Percentiles rank a stretch among this genome's conserved stretches.
These are phyloP conservation scores for Hesperophylax magnus DNA, from an alignment of 1,140 invertebrate species.

Conservation along the genomic window DNA sequence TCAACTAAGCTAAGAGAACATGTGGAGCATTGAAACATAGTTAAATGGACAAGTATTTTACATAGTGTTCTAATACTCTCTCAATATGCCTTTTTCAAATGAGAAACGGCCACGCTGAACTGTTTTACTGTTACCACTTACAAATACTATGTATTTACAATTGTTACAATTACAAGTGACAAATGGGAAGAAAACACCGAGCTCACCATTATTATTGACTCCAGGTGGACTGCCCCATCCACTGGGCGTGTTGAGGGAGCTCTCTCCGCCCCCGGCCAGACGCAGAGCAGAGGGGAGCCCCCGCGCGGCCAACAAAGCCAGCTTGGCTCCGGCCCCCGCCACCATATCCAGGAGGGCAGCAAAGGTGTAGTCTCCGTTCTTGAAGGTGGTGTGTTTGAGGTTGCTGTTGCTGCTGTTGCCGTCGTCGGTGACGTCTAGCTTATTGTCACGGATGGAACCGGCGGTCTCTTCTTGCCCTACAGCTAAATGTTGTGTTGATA, in stretches of 20 bases:
- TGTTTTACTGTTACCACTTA: no score
- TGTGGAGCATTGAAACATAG: background rate
- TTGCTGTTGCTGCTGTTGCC: background rate
- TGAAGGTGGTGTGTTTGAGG: slow-evolving; percentile 55
- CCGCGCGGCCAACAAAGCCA: slow-evolving; percentile 65
- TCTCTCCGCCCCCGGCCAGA: slow-evolving; percentile 84
- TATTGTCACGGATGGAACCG: background rate
- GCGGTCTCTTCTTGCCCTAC: background rate
- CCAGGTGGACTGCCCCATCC: slow-evolving; percentile 82
- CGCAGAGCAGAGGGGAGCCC: slow-evolving; percentile 75
- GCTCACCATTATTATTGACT: slow-evolving; percentile 73
- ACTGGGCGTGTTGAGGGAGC: slow-evolving; percentile 80
- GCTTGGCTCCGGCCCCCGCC: slow-evolving; percentile 55
- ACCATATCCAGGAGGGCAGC: slow-evolving; percentile 61
- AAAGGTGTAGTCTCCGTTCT: slow-evolving; percentile 58
- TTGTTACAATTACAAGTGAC: no score
- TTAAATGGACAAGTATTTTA: background rate
- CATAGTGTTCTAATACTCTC: no score
- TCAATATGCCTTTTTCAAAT: no score
- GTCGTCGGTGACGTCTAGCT: no score
- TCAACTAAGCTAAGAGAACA: background rate
- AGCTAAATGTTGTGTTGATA: slow-evolving; percentile 51
- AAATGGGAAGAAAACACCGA: no score
- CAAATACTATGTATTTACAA: no score
- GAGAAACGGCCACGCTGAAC: no score